Evolutionary conservation across 2,797 vertebrate genomes (phyloP).

Genomic region (Eutrigla gurnardus): DNA sequence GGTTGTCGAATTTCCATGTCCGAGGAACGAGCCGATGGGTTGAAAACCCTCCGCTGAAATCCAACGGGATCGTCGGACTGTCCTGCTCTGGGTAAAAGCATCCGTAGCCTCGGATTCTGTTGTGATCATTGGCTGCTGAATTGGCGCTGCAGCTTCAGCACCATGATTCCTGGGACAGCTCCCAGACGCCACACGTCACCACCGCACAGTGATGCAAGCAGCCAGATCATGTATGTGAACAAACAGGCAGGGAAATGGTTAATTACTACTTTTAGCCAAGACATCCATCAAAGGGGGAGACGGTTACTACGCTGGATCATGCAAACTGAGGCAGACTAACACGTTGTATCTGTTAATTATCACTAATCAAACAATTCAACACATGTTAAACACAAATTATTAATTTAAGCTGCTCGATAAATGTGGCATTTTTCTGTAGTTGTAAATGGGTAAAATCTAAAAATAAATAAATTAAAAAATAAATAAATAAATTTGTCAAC

Average conservation of each 20-base stretch:
- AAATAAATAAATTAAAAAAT: no score
- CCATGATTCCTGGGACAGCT: conserved; percentile 92
- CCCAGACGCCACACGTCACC: conserved; percentile 85
- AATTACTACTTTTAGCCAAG: conserved; percentile 18
- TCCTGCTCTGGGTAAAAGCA: conserved; percentile 69
- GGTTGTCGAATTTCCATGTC: conserved; percentile 47
- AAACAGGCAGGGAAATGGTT: conserved; percentile 34
- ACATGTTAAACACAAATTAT: conserved; percentile 14
- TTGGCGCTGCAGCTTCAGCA: conserved; percentile 89
- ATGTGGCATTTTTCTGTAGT: conserved; percentile 7
- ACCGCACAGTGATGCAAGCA: conserved; percentile 82
- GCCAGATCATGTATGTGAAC: conserved; percentile 64
- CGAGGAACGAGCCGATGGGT: conserved; percentile 36
- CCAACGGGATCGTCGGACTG: conserved; percentile 65
- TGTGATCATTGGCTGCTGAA: conserved; percentile 78
- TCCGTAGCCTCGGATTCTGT: conserved; percentile 64
- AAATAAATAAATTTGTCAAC: no score
- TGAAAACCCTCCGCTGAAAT: conserved; percentile 63
- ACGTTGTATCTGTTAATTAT: conserved; percentile 1
- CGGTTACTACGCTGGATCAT: neutral
- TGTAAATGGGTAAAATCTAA: no score
- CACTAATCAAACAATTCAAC: conserved; percentile 26
- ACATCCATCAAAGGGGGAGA: neutral
- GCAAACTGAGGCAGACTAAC: neutral
- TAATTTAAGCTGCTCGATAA: conserved; percentile 17